Base-by-base conservation (phyloP, 1,140 invertebrate genomes). In the Dendrolimus punctatus region DNA sequence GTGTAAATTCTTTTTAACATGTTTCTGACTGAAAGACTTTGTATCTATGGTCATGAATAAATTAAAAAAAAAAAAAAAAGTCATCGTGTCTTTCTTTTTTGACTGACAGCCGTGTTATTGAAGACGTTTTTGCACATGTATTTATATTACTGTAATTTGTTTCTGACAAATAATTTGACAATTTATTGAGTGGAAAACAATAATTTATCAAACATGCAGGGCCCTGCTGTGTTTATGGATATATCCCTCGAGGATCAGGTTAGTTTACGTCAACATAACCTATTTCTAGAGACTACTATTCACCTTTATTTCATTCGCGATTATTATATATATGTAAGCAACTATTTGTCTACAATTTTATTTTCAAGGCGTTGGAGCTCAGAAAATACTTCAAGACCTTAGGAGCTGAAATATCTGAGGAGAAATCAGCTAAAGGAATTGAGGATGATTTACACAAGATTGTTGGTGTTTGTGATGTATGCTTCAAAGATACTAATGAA, bases 371-470 rank as follows among this genome's bases (percentile, higher is more conserved):
- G 8, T 91, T 93, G 84, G 96, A 98, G 85, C 85, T 99, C 9
- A 88, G 96, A 60, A 91, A 91, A 49, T 98, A 96, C 87, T 94
- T 98, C 62, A 97, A 97, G 85, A 92, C 92, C 59, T 88, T 97
- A 10, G 96, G 96, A 39, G 96, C 96, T 38, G 95, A 97, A 88
- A 95, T 98, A 64, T 95, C 95, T 4, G 94, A 95, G 72, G 95
- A 98, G 76, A 95, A 95, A 72, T 94, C 94, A 6, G 90, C 92
- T 1, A 96, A 96, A 87, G 96, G 95, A 6, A 93, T 97, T 64
- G 94, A 97, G 80, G 95, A 96, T 90, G 96, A 98, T 89, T 88
- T 98, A 54, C 94, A 96, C 76, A 96, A 98, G 85, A 97, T 98
- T 62, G 97, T 98, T 72, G 94, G 95, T 51, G 96, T 96, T 6